phyloP scores from a whole-genome alignment of 1,140 invertebrate species.

The Panagrolaimus sp. region DNA sequence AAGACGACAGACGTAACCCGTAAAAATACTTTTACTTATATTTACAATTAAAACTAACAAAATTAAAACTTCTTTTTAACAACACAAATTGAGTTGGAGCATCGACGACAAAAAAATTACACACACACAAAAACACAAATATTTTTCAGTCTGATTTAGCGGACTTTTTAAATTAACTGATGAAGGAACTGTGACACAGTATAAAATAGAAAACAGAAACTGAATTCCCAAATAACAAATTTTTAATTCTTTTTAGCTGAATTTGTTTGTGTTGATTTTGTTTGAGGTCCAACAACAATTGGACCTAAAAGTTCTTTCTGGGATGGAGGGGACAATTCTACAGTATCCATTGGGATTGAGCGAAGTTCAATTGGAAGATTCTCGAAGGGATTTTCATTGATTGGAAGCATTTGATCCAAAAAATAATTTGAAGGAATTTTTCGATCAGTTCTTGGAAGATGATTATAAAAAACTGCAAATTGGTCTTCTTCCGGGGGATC shows the following conservation, averaged over 20 bases:
- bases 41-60: no score
- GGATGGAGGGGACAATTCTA: not conserved
- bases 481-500: not conserved
- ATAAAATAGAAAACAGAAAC: no score
- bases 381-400: not conserved
- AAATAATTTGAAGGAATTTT: not conserved
- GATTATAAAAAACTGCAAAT: not conserved
- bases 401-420: no score
- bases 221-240: not conserved
- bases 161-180: no score
- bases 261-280: constrained; percentile 8
- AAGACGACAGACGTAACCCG: no score
- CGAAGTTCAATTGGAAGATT: not conserved
- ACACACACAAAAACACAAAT: no score
- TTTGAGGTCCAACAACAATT: constrained; percentile 7
- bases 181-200: no score
- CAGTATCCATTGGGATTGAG: not conserved
- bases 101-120: no score
- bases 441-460: not conserved
- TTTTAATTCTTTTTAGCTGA: not conserved
- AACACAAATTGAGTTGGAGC: no score
- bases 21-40: no score
- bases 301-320: not conserved
- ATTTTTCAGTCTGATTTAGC: no score
- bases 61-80: no score